These are phyloP conservation scores for Myanophis thanlyinensis DNA, from an alignment of 2,113 vertebrate genomes.

Conservation along the genomic window DNA sequence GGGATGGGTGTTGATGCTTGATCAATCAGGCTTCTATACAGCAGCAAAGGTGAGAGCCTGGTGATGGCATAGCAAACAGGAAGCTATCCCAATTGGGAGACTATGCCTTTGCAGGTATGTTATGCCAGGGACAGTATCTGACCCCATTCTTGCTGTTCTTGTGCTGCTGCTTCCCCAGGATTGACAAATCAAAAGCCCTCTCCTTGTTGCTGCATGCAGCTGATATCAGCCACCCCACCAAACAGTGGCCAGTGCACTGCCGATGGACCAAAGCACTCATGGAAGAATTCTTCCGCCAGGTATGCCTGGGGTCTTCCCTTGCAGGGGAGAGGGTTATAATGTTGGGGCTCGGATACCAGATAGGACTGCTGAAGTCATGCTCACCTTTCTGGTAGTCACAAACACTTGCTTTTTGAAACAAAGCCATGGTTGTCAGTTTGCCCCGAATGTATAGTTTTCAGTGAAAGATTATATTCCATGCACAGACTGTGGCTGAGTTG, in stretches of 20 bases:
- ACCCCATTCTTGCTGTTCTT: neutral
- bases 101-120: neutral
- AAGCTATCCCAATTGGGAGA: neutral
- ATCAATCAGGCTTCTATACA: neutral
- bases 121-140: neutral
- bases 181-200: slow-evolving; percentile 86
- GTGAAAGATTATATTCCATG: neutral
- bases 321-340: neutral
- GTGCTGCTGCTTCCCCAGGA: slow-evolving; percentile 59
- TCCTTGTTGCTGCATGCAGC: slow-evolving; percentile 88
- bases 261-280: slow-evolving; percentile 89
- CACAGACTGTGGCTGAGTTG: neutral
- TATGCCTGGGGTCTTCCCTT: slow-evolving; percentile 40
- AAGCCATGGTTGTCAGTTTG: neutral
- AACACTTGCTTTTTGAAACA: neutral
- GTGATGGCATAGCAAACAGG: neutral
- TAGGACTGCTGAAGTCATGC: neutral
- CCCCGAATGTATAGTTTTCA: neutral
- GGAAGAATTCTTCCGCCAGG: slow-evolving; percentile 93
- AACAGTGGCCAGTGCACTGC: slow-evolving; percentile 85
- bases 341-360: neutral
- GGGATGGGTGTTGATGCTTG: neutral
- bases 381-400: neutral
- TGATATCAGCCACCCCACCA: slow-evolving; percentile 90
- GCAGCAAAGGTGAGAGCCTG: neutral